These are phyloP conservation scores for Xenus cinereus DNA, from an alignment of 2,113 vertebrate genomes.

Conservation along the genomic window DNA sequence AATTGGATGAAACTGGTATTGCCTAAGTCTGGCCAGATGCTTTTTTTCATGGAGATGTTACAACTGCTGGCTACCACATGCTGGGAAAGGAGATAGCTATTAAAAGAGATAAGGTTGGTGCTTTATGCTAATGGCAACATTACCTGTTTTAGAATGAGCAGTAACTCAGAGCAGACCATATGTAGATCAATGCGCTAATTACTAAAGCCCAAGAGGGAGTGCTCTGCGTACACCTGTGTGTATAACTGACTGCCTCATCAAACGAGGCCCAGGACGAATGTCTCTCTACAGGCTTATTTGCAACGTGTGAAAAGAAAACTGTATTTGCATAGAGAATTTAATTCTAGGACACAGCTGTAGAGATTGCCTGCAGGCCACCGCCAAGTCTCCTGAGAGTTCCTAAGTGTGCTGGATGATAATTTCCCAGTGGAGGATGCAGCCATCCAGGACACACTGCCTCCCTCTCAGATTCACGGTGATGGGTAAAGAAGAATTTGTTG, in stretches of 20 bases:
- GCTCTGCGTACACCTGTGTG: background rate
- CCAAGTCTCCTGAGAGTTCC: background rate
- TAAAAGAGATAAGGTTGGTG: background rate
- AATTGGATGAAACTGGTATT: background rate
- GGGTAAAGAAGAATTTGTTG: background rate
- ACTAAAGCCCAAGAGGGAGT: background rate
- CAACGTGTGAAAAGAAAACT: background rate
- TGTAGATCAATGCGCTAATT: background rate
- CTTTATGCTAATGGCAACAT: background rate
- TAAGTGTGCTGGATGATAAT: background rate
- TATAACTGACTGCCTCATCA: background rate
- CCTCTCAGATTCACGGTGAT: background rate
- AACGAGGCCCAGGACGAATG: background rate
- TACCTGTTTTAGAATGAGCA: background rate
- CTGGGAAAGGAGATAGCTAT: background rate
- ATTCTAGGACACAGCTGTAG: constrained; percentile 28
- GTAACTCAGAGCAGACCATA: background rate
- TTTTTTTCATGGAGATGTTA: background rate
- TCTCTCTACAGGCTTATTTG: constrained; percentile 16
- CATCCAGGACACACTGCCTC: background rate
- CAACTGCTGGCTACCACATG: background rate
- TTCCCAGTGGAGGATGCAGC: background rate
- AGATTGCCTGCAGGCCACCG: constrained; percentile 27
- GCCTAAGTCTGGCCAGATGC: background rate
- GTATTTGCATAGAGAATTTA: constrained; percentile 24